Evolutionary conservation across 1,140 invertebrate species (phyloP).

Genomic region (Danaus plexippus): DNA sequence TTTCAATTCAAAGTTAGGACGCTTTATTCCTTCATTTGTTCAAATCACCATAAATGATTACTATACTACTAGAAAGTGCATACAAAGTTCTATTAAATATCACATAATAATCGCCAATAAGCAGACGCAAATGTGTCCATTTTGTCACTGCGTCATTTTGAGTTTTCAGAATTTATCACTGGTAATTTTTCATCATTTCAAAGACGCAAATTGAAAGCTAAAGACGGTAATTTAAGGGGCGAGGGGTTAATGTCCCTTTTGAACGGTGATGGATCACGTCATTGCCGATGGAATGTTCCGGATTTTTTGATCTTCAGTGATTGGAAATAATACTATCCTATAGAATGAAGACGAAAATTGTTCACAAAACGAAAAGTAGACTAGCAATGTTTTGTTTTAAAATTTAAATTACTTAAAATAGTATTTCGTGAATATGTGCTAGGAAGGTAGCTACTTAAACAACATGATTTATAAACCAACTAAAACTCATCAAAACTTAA

Average conservation of each 20-base stretch:
- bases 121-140: constrained; percentile 16
- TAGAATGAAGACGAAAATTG: not conserved
- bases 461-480: too few relatives aligned
- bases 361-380: too few relatives aligned
- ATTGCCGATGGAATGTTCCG: constrained; percentile 41
- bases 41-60: not conserved
- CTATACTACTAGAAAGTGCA: too few relatives aligned
- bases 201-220: constrained; percentile 65
- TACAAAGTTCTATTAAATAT: too few relatives aligned
- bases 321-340: constrained; percentile 18
- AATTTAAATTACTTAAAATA: too few relatives aligned
- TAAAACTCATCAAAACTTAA: constrained; percentile 11
- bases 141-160: constrained; percentile 20
- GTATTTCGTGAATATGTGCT: not conserved
- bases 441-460: too few relatives aligned
- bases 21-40: too few relatives aligned
- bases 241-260: constrained; percentile 56
- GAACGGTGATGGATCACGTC: constrained; percentile 53
- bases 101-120: too few relatives aligned
- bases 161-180: constrained; percentile 38
- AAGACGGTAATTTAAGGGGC: constrained; percentile 62
- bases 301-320: constrained; percentile 15
- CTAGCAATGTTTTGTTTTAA: too few relatives aligned
- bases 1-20: too few relatives aligned
- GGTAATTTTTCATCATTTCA: constrained; percentile 43